Conservation (phyloP, 2,797 vertebrate species). For the Neomorphus geoffroyi region DNA sequence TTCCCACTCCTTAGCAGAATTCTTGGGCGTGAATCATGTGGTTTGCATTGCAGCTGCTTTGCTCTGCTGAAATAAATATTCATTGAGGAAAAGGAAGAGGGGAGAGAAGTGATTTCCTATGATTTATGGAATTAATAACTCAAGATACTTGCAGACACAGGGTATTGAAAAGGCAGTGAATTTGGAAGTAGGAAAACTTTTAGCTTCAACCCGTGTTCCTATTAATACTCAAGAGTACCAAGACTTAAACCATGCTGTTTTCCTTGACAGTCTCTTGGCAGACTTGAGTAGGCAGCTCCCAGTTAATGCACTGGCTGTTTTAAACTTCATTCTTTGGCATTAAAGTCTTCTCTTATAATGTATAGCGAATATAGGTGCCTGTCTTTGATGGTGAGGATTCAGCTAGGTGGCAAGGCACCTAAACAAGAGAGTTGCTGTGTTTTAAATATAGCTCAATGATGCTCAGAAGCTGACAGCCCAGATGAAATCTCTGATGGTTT, state of each 20-base stretch:
- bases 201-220: not conserved
- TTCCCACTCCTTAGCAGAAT: not conserved
- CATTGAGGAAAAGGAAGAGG: not conserved
- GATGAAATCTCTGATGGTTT: not conserved
- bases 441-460: not conserved
- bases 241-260: not conserved
- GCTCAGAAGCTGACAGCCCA: not conserved
- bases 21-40: not conserved
- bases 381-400: not conserved
- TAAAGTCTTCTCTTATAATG: not conserved
- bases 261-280: not conserved
- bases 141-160: not conserved
- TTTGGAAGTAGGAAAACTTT: not conserved
- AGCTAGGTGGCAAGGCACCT: not conserved
- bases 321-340: not conserved
- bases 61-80: not conserved
- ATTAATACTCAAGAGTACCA: not conserved
- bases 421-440: not conserved
- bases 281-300: constrained; percentile 15
- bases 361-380: not conserved
- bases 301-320: constrained; percentile 55
- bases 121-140: not conserved
- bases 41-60: not conserved
- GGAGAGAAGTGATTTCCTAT: not conserved
- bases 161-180: not conserved